Evolutionary conservation across 2,888 invertebrate species (phyloP).

Genomic region (Gortyna flavago): DNA sequence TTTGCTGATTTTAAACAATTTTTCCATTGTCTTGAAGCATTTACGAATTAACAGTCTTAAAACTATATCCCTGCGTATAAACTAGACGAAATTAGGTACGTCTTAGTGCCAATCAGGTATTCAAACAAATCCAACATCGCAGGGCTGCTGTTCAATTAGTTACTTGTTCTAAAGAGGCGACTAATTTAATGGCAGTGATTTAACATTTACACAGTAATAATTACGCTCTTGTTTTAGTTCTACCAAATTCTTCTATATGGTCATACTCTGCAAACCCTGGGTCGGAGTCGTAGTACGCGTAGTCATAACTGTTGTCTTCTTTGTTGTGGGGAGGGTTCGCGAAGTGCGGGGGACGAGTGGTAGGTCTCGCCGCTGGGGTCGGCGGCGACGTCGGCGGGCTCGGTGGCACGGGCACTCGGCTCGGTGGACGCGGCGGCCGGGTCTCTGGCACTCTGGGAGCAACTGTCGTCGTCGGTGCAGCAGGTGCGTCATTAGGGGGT

Average conservation of each 20-base stretch:
- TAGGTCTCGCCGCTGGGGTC: slow-evolving; percentile 69
- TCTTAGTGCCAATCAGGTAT: slow-evolving; percentile 33
- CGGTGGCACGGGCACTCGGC: slow-evolving; percentile 69
- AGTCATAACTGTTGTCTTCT: slow-evolving; percentile 94
- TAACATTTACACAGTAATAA: slow-evolving; percentile 59
- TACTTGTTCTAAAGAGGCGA: slow-evolving; percentile 82
- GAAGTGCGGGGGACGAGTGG: slow-evolving; percentile 75
- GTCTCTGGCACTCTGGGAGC: slow-evolving; percentile 74
- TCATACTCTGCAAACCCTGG: slow-evolving; percentile 90
- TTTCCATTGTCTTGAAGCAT: neutral
- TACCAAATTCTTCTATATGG: slow-evolving; percentile 91
- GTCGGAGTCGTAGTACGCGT: slow-evolving; percentile 95
- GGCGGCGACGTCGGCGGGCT: slow-evolving; percentile 66
- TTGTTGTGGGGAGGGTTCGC: slow-evolving; percentile 89
- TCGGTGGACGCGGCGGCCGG: slow-evolving; percentile 71
- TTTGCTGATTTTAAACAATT: slow-evolving; percentile 5
- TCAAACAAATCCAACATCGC: slow-evolving; percentile 41
- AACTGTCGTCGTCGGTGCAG: slow-evolving; percentile 73
- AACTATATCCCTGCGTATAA: slow-evolving; percentile 41
- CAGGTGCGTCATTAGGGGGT: slow-evolving; percentile 68
- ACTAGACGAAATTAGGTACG: slow-evolving; percentile 23
- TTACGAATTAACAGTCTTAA: slow-evolving; percentile 33
- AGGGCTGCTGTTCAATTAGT: slow-evolving; percentile 41
- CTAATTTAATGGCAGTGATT: slow-evolving; percentile 87
- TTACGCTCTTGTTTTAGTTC: slow-evolving; percentile 88